Evolutionary conservation across 1,140 invertebrate genomes (phyloP).

Genomic region (Orchesella cincta): DNA sequence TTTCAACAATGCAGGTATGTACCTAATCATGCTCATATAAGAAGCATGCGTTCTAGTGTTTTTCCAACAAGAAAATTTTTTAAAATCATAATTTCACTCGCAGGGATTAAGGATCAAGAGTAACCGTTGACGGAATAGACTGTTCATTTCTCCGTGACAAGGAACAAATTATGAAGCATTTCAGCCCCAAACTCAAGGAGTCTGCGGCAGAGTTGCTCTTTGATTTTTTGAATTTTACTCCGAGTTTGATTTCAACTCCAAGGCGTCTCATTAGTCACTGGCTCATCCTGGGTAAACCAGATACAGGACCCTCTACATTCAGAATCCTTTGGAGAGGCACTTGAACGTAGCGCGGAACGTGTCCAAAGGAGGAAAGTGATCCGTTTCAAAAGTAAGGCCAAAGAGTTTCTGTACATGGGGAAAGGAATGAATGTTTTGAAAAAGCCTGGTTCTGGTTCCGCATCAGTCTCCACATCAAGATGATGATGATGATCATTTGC

Average conservation of each 20-base stretch:
- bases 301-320: constrained; percentile 72
- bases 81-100: constrained; percentile 44
- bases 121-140: constrained; percentile 68
- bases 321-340: constrained; percentile 75
- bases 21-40: no score
- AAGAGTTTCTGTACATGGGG: constrained; percentile 44
- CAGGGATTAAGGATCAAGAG: constrained; percentile 64
- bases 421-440: constrained; percentile 31
- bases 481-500: no score
- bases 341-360: constrained; percentile 86
- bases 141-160: constrained; percentile 72
- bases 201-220: constrained; percentile 65
- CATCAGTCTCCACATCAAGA: no score
- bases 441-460: not conserved
- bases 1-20: constrained; percentile 57
- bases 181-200: constrained; percentile 54
- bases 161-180: constrained; percentile 51
- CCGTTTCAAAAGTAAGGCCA: constrained; percentile 58
- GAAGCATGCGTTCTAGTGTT: not conserved
- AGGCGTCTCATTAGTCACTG: constrained; percentile 70
- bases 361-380: constrained; percentile 68
- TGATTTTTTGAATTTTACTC: constrained; percentile 79
- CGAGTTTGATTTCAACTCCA: constrained; percentile 71
- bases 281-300: constrained; percentile 66
- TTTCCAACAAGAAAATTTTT: not conserved